Evolutionary conservation across 2,113 vertebrate species (phyloP).

Genomic region (Miniopterus natalensis): DNA sequence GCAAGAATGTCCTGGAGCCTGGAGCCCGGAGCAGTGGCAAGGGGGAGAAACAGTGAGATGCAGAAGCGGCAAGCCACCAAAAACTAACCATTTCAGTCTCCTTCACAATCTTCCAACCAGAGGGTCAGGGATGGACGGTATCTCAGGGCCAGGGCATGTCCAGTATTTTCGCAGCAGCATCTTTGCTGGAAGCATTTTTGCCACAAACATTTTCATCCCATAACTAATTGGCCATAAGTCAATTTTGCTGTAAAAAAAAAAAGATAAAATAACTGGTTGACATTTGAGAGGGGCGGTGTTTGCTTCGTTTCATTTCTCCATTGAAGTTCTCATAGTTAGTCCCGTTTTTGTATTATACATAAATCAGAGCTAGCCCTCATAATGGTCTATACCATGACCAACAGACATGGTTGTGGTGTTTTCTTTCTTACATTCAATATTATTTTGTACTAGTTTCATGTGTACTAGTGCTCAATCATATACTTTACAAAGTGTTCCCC

Average conservation of each 20-base stretch:
- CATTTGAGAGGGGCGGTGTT: not conserved
- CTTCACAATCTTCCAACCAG: not conserved
- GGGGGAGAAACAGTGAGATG: not conserved
- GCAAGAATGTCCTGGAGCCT: not conserved
- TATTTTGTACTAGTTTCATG: not conserved
- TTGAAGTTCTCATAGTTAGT: not conserved
- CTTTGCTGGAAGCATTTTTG: not conserved
- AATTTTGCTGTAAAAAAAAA: not conserved
- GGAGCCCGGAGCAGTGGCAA: not conserved
- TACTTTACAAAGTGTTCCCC: not conserved
- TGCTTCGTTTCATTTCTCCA: not conserved
- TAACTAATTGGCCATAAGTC: not conserved
- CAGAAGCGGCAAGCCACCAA: not conserved
- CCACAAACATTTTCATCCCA: not conserved
- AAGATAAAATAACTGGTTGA: not conserved
- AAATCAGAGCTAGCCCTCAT: not conserved
- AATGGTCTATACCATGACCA: not conserved
- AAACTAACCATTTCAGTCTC: not conserved
- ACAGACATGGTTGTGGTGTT: not conserved
- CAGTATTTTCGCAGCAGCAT: too few species aligned
- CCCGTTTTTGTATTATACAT: not conserved
- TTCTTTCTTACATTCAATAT: not conserved
- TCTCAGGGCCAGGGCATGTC: not conserved
- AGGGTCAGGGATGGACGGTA: not conserved
- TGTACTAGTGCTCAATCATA: not conserved